Base-by-base conservation (phyloP, 2,888 invertebrate species). In the Endomychus coccineus region DNA sequence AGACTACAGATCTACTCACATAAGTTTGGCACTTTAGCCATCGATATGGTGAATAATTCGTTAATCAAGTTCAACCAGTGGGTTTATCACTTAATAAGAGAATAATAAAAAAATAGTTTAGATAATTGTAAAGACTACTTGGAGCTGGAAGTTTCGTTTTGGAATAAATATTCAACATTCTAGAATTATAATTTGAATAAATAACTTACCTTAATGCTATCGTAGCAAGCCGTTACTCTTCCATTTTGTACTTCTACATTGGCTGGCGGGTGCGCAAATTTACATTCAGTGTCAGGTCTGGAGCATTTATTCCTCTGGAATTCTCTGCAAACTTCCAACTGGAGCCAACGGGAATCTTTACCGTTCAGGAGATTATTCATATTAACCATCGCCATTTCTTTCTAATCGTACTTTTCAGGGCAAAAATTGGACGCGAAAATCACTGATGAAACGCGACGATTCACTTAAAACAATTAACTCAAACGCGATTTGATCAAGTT, bases 211-310 rank as follows among this genome's bases (percentile, higher is more conserved):
- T 98, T 98, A 74, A 98, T 97, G 75, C 95, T 96, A 78, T 99
- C 98, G 81, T 97, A 99, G 79, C 98, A 98, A 61, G 98, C 98
- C 61, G 96, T 97, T 65, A 98, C 98, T 64, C 96, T 82, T 68
- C 98, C 98, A 73, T 97, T 98, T 77, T 97, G 97, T 64, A 98
- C 95, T 75, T 98, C 98, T 62, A 98, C 97, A 71, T 97, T 96
- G 61, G 92, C 86, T 52, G 97, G 96, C 48, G 98, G 98, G 78
- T 98, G 98, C 54, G 98, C 97, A 71, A 97, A 99, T 79, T 98
- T 98, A 83, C 98, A 98, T 74, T 98, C 97, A 67, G 92, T 90
- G 75, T 98, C 97, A 50, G 94, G 88, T 66, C 98, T 83, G 62
- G 95, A 90, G 75, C 98, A 98, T 79, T 97, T 97, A 80, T 95